Percentiles rank a stretch among this genome's conserved stretches.
Conservation (phyloP, 2,888 invertebrate genomes). For the Caenorhabditis doughertyi region DNA sequence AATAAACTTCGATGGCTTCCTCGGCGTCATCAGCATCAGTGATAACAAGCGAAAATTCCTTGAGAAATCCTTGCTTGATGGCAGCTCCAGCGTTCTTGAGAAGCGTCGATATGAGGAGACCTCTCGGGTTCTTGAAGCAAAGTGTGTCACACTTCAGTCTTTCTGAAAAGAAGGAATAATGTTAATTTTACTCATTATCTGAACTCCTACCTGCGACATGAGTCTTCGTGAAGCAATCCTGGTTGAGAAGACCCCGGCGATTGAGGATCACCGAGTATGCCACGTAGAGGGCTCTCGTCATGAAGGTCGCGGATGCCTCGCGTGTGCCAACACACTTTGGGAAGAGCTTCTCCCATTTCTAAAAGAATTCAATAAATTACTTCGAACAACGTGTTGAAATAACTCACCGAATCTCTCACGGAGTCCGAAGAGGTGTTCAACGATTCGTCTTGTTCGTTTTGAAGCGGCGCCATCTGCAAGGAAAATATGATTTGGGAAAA, state of each 20-base stretch:
- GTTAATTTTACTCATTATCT: neutral
- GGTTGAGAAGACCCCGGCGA: constrained; percentile 27
- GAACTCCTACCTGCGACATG: constrained; percentile 21
- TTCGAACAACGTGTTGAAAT: neutral
- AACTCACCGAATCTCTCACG: constrained; percentile 5
- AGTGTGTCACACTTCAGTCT: constrained; percentile 12
- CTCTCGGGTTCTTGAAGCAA: neutral
- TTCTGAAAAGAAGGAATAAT: constrained; percentile 21
- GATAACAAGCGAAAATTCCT: constrained; percentile 43
- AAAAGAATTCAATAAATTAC: neutral
- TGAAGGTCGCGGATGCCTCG: constrained; percentile 40
- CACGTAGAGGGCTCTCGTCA: constrained; percentile 42
- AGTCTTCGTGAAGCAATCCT: constrained; percentile 33
- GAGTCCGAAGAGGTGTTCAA: constrained; percentile 7
- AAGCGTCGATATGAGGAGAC: neutral
- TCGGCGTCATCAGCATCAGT: constrained; percentile 33
- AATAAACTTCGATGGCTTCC: constrained; percentile 52
- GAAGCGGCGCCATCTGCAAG: constrained; percentile 23
- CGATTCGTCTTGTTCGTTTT: constrained; percentile 1
- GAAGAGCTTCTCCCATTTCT: constrained; percentile 46
- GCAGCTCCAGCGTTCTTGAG: constrained; percentile 36
- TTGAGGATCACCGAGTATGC: constrained; percentile 37
- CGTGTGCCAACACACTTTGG: constrained; percentile 48
- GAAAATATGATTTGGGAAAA: neutral
- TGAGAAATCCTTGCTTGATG: constrained; percentile 29